These are phyloP conservation scores for Pelosia muscerda DNA, from an alignment of 2,888 invertebrate genomes.

Conservation along the genomic window DNA sequence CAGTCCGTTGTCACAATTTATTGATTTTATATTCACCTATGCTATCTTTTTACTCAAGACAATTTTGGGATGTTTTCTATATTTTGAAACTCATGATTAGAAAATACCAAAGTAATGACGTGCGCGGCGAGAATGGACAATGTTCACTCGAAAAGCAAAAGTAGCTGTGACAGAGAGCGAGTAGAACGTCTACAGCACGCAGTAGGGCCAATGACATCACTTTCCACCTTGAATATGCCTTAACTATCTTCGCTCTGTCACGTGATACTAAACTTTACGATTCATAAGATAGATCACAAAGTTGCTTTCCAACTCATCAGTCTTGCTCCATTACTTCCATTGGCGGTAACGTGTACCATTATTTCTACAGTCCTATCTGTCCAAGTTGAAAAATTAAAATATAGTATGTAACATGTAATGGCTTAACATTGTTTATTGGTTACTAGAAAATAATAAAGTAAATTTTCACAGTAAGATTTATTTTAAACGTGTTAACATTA, in stretches of 20 bases:
- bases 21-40: background rate
- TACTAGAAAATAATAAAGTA: constrained; percentile 34
- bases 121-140: constrained; percentile 75
- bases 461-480: constrained; percentile 19
- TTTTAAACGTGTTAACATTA: background rate
- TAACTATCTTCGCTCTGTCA: constrained; percentile 52
- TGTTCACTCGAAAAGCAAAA: constrained; percentile 82
- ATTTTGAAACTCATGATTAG: constrained; percentile 68
- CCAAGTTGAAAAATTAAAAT: constrained; percentile 61
- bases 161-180: constrained; percentile 78
- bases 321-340: constrained; percentile 53
- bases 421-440: constrained; percentile 44
- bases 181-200: constrained; percentile 72
- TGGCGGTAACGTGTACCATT: constrained; percentile 55
- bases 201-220: constrained; percentile 80
- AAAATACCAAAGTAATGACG: constrained; percentile 80
- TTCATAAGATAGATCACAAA: constrained; percentile 54
- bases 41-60: constrained; percentile 1
- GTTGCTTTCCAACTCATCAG: constrained; percentile 34
- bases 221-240: constrained; percentile 63
- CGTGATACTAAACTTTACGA: constrained; percentile 60
- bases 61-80: constrained; percentile 53
- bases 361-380: constrained; percentile 67
- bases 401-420: constrained; percentile 51
- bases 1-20: background rate